Conservation (phyloP, 2,888 invertebrate species). For the Drosophila lacicola region DNA sequence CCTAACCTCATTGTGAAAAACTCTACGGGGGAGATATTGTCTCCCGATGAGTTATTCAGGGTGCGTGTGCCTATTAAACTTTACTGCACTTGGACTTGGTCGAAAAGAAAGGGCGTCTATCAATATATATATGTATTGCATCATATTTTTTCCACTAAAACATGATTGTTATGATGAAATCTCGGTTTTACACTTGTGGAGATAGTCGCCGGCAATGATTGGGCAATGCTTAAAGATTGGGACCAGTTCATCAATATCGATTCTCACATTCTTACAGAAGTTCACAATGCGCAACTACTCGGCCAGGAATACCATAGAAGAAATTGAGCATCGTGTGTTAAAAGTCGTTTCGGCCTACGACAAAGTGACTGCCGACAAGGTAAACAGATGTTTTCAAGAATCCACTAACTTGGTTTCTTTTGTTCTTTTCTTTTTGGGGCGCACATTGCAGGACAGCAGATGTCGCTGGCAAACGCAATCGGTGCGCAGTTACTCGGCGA, state of each 20-base stretch:
- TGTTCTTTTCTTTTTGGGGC: slow-evolving; percentile 76
- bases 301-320: slow-evolving; percentile 87
- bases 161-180: slow-evolving; percentile 16
- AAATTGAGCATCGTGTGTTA: slow-evolving; percentile 92
- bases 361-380: slow-evolving; percentile 95
- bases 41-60: slow-evolving; percentile 7
- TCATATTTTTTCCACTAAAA: slow-evolving; percentile 17
- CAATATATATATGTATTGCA: slow-evolving; percentile 32
- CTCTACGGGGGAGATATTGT: slow-evolving; percentile 17
- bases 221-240: slow-evolving; percentile 6
- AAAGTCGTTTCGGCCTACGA: slow-evolving; percentile 95
- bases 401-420: slow-evolving; percentile 56
- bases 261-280: slow-evolving; percentile 48
- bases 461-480: slow-evolving; percentile 87
- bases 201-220: slow-evolving; percentile 2
- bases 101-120: neutral
- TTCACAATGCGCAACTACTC: slow-evolving; percentile 72
- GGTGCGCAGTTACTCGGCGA: slow-evolving; percentile 90
- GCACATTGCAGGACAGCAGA: slow-evolving; percentile 80
- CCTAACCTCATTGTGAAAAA: slow-evolving; percentile 77
- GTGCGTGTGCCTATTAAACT: neutral
- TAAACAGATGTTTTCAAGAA: slow-evolving; percentile 84
- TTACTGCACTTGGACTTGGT: neutral
- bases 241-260: slow-evolving; percentile 8
- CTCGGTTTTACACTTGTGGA: neutral